Base-by-base conservation (phyloP, 1,140 invertebrate genomes). In the Aplysia californica region DNA sequence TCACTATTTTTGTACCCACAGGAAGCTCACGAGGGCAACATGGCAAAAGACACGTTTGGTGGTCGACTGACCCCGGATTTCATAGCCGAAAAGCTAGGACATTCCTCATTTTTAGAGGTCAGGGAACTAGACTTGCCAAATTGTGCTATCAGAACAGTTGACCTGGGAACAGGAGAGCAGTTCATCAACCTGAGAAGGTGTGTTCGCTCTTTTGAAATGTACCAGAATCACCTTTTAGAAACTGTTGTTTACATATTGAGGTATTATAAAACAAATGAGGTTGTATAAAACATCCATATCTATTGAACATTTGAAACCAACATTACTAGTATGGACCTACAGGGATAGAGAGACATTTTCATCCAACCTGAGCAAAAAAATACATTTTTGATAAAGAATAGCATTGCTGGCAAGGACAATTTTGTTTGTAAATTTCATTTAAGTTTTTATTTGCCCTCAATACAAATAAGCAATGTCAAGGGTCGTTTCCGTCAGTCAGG, bases 51-150 rank as follows among this genome's bases (percentile, higher is more conserved):
- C 29, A 85, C 82, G 31, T 89, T 89, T 83, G 89, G 88, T 35
- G 89, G 89, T n/a, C 80, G 88, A 23, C 80, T 90, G 26, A 90
- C 88, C 6, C 77, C 81, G 67, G 89, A 90, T 74, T 90, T 89
- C 84, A 84, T 90, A 10, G 87, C 86, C 10, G 89, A 90, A 69
- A 87, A 85, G 76, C 71, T 89, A 15, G 85, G 87, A 26, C 87
- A 87, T 79, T 80, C 84, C 33, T 84, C 83, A 68, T 88, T 90
- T 75, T 70, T 76, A 56, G 87, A 88, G 23, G 82, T 90, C 0
- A 65, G 84, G 80, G 87, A 88, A 68, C 80, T 90, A 64, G 88
- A 90, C 75, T 77, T 90, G 26, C 87, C 89, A 3, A 83, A 84
- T 61, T 86, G 83, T 82, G 77, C 75, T 50, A 84, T 90, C 33